Evolutionary conservation across 2,888 invertebrate genomes (phyloP), one percentile per base, ranked within the genome.

Genomic region (Drosophila lutescens): DNA sequence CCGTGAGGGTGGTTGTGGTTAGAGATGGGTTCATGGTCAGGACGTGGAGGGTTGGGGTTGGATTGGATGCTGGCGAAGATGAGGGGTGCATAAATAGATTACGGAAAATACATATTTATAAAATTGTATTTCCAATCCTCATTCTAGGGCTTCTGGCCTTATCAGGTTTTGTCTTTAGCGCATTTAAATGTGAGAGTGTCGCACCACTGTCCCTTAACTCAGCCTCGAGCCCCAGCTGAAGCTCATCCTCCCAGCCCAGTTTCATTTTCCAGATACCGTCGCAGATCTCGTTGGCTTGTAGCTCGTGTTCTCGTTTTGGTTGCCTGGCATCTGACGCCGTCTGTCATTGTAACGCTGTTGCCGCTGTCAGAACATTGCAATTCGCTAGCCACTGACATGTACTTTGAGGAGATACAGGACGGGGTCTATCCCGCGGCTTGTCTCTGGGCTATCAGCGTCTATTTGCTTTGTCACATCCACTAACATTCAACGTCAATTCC

Each of bases 71-170:
- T 57, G 36, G 41, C 32, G 38, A 65, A 65, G 66, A 51, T 76
- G 74, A 67, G 76, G 80, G 84, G 88, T 85, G 86, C 86, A 85
- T 88, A 86, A 88, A 85, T 80, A 80, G 68, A 76, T 83, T 71
- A 53, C 66, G 68, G 41, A 72, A 74, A 80, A 80, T 87, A 83
- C 83, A 86, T 85, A 86, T 88, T 85, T 85, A 86, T 86, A 83
- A 80, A 78, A 74, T 61, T 61, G 60, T 70, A 69, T 76, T 70
- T 73, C 32, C 53, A 80, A 79, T 62, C 83, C 80, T 73, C 86
- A 70, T 59, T 54, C 75, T 62, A 60, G 65, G 63, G 72, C 53
- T 34, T 34, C 12, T 34, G 32, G 15, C 47, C 68, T 76, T 86
- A 85, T 86, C 80, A 69, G 53, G 61, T 53, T 63, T 63, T 71